These are phyloP conservation scores for Caenorhabditis panamensis DNA, from an alignment of 2,888 invertebrate species.

Conservation along the genomic window DNA sequence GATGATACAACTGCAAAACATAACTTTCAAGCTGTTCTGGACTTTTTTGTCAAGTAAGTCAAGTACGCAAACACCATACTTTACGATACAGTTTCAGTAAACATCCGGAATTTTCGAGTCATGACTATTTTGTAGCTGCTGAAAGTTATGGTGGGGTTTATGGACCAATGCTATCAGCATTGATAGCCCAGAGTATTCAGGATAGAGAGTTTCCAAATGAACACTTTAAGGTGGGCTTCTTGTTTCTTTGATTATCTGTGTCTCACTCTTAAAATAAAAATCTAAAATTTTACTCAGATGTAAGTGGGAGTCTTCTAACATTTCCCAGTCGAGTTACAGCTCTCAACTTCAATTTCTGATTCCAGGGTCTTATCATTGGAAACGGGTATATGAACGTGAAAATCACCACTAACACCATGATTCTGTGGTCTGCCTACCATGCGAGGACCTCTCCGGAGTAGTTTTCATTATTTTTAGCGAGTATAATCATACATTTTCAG, in stretches of 20 bases:
- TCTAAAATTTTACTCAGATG: no score
- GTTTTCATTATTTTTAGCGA: not conserved
- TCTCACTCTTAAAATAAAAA: no score
- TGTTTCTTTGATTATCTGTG: no score
- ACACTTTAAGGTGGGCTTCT: constrained; percentile 67
- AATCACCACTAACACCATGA: constrained; percentile 57
- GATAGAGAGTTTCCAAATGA: constrained; percentile 58
- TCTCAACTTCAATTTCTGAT: no score
- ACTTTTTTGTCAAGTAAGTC: constrained; percentile 82
- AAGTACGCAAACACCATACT: not conserved
- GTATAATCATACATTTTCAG: constrained; percentile 40
- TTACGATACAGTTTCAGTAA: constrained; percentile 61
- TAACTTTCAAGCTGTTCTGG: constrained; percentile 82
- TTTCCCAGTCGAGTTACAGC: no score
- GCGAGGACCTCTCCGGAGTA: constrained; percentile 60
- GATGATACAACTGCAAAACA: constrained; percentile 76
- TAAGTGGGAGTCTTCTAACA: no score
- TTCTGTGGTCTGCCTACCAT: constrained; percentile 69
- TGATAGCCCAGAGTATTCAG: constrained; percentile 75
- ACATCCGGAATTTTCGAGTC: constrained; percentile 81
- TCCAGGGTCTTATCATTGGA: constrained; percentile 55
- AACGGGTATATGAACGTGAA: constrained; percentile 61
- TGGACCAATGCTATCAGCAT: constrained; percentile 82
- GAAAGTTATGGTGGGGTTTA: constrained; percentile 83
- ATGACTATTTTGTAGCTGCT: constrained; percentile 83